Base-by-base conservation (phyloP, 2,113 vertebrate genomes). In the Brachyistius frenatus region DNA sequence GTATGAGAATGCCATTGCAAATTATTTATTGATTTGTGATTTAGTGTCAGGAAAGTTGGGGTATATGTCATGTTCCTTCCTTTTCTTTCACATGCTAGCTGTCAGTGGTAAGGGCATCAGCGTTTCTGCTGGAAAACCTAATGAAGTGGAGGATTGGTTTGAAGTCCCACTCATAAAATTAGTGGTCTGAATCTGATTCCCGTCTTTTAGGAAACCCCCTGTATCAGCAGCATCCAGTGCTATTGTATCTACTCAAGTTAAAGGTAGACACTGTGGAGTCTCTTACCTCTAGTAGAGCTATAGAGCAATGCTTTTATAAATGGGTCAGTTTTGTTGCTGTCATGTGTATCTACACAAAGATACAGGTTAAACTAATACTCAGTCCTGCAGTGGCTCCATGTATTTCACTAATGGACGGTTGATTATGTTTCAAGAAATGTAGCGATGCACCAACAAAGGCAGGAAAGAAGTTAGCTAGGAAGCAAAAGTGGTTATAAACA, bases 61-160 rank as follows among this genome's bases (percentile, higher is more conserved):
- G 23, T 2, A 44, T 14, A 30, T 11, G 0, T 60, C 49, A 67
- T 6, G 4, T 41, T 73, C 9, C 46, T 41, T 73, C 9, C 46
- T 73, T 66, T 76, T 55, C 23, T 63, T 54, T 55, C 31, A 35
- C 30, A 13, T 62, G 7, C 31, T 37, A 39, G 31, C 55, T 46
- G 49, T 60, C 32, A 7, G 60, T 36, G 41, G 53, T 56, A 66
- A 65, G 56, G 53, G 46, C 1, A 6, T 37, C 76, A 76, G 39
- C 58, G 35, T 64, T 76, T 41, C 61, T 53, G 1, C 31, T 66
- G 62, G 52, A 79, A 54, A 75, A 63, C 44, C 8, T 71, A 56
- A 71, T 72, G 23, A 62, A 58, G 56, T 63, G 55, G 31, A 71
- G n/a, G 68, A 56, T 69, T 64, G 9, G 41, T 64, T 60, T 73